Percentiles rank a stretch among this genome's conserved stretches.
Conservation (phyloP, 2,888 invertebrate species). For the Seira ritae region DNA sequence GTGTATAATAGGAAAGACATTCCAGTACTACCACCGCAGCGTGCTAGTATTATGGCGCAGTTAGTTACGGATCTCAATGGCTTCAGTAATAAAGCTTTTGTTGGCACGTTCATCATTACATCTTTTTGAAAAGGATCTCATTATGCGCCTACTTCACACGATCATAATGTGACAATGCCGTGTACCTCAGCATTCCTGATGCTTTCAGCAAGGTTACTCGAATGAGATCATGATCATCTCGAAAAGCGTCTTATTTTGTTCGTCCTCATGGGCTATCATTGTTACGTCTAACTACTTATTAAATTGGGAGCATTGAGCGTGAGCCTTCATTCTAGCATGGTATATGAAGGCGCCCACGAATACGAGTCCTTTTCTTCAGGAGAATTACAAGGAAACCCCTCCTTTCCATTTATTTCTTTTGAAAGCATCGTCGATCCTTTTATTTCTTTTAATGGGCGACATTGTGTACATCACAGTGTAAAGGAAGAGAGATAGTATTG, state of each 20-base stretch:
- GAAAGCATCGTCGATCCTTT: constrained; percentile 13
- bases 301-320: neutral
- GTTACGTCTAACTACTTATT: constrained; percentile 11
- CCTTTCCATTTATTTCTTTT: constrained; percentile 21
- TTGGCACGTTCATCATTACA: constrained; percentile 7
- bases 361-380: neutral
- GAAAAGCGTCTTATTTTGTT: neutral
- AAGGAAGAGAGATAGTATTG: neutral
- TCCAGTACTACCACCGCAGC: neutral
- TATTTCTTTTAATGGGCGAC: constrained; percentile 9
- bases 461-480: neutral
- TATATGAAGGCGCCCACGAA: neutral
- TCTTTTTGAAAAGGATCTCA: constrained; percentile 1
- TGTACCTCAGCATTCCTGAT: too few relatives aligned
- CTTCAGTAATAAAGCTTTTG: neutral
- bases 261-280: neutral
- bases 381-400: neutral
- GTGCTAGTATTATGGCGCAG: too few relatives aligned
- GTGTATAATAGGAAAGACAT: neutral
- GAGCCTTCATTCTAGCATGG: neutral
- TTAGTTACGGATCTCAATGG: neutral
- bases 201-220: neutral
- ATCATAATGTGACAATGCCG: neutral
- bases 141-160: constrained; percentile 11
- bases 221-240: neutral